Base-by-base conservation (phyloP, 2,888 invertebrate genomes). In the Cybosia mesomella region DNA sequence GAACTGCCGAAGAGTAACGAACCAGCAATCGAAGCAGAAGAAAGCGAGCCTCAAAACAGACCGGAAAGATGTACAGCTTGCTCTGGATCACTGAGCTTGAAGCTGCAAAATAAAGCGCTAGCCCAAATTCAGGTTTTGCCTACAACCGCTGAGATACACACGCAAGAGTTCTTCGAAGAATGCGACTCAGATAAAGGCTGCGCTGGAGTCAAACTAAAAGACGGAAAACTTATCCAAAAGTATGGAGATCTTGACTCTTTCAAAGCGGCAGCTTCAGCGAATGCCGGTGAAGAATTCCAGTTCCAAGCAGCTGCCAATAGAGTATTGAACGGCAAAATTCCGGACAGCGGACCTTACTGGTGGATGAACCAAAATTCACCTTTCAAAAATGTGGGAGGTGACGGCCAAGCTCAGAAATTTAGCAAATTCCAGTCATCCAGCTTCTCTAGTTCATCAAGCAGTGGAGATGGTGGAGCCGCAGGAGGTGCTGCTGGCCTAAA, bases 281-380 rank as follows among this genome's bases (percentile, higher is more conserved):
- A 91, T 43, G 68, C 77, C 0, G 87, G 84, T 13, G 91, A 91
- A 15, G 92, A 92, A 63, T 92, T 92, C 77, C 85, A 85, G 5
- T 94, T 94, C 87, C 93, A 94, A 54, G 85, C 91, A 0, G 89
- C 92, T 21, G 92, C 90, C 0, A 88, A 85, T 18, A 84, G 85
- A 8, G 85, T 89, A 0, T 87, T 92, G 0, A 90, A 92, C 72
- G 90, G 88, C 5, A 88, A 83, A 2, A 76, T 88, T 0, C 85
- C 89, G 0, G 86, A 85, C 4, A 88, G 88, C n/a, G 89, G 87
- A 21, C 95, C 95, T 0, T 96, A 94, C 86, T 96, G 96, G 96
- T 96, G 96, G 96, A 95, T 96, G 92, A 92, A 92, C 71, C 89
- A 95, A 34, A 90, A 96, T 75, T 96, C 96, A 0, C 96, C 96